Evolutionary conservation across 1,140 invertebrate species (phyloP).

Genomic region (Diorhabda carinulata): DNA sequence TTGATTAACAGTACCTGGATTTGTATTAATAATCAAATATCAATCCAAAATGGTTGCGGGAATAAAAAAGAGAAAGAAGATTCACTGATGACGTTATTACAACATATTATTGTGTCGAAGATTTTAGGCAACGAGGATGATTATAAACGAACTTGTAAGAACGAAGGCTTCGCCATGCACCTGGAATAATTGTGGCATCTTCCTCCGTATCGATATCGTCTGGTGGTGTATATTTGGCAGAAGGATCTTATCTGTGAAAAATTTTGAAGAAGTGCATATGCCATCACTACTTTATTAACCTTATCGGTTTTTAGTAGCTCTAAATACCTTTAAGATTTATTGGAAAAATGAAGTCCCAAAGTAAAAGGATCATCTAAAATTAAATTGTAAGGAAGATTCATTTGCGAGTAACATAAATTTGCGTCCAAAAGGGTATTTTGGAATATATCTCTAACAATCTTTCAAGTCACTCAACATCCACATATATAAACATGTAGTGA

Average conservation of each 20-base stretch:
- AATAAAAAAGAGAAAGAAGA: not conserved
- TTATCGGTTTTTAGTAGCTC: not conserved
- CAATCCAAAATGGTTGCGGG: not conserved
- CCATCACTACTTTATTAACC: constrained; percentile 13
- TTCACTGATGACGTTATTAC: not conserved
- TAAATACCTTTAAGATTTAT: constrained; percentile 4
- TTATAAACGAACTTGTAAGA: not conserved
- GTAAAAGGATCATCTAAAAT: no score
- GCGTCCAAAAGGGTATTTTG: no score
- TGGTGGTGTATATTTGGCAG: constrained; percentile 12
- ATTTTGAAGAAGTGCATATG: constrained; percentile 22
- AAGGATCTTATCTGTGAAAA: constrained; percentile 19
- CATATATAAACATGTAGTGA: no score
- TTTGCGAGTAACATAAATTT: no score
- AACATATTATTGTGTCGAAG: not conserved
- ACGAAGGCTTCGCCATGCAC: not conserved
- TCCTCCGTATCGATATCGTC: constrained; percentile 13
- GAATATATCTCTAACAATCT: no score
- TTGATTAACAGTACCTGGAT: constrained; percentile 9
- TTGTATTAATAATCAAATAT: constrained; percentile 1
- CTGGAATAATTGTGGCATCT: constrained; percentile 5
- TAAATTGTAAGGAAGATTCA: no score
- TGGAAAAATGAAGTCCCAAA: no score
- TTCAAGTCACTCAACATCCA: no score
- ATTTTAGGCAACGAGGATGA: not conserved